A percentile compares a stretch with the other conserved stretches of the same genome.
phyloP scores from a whole-genome alignment of 1,140 invertebrate species.

The Brachionus manjavacas region DNA sequence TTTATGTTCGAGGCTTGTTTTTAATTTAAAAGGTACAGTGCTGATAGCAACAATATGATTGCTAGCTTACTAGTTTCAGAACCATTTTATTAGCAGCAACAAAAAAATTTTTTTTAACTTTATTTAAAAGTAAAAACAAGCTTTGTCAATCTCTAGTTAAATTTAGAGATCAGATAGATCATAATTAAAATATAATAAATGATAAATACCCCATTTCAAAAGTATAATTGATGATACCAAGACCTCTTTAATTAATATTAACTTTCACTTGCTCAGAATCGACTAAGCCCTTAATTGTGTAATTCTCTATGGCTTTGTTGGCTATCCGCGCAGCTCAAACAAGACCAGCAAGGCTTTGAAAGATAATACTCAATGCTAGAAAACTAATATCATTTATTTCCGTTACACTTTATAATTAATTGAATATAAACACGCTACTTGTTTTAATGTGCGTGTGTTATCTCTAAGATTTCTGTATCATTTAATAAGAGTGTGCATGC shows the following conservation, averaged over 20 bases:
- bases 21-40: background rate
- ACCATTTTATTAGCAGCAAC: no score
- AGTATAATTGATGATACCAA: background rate
- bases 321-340: background rate
- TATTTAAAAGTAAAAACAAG: no score
- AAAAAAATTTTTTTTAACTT: no score
- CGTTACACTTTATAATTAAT: constrained; percentile 35
- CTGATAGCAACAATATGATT: background rate
- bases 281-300: background rate
- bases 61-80: background rate
- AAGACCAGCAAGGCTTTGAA: background rate
- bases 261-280: background rate
- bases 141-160: no score
- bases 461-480: constrained; percentile 34
- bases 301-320: background rate
- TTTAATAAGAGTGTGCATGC: constrained; percentile 18
- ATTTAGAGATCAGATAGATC: no score
- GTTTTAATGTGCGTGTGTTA: background rate
- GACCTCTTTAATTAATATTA: background rate
- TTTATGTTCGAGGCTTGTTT: background rate
- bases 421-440: constrained; percentile 22
- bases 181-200: no score
- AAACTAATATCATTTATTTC: constrained; percentile 10
- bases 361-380: background rate
- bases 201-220: no score